Percentiles rank a stretch among this genome's conserved stretches.
Evolutionary conservation across 2,113 vertebrate genomes (phyloP).

Genomic region (Danionella cerebrum): DNA sequence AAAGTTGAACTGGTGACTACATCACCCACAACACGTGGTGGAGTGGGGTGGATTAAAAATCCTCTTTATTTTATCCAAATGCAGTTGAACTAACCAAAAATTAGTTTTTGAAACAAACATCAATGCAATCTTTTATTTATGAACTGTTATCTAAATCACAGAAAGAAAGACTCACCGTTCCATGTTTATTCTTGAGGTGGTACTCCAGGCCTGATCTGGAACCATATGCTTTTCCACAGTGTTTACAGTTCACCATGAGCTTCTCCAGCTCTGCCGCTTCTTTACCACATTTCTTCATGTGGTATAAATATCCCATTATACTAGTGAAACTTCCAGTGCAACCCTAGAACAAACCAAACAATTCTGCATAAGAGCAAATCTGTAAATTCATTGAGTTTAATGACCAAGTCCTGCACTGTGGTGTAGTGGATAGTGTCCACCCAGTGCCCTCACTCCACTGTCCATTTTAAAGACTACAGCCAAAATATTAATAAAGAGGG

Average conservation of each 20-base stretch:
- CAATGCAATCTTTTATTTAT: background rate
- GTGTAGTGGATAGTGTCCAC: too few relatives aligned
- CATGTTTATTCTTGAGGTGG: conserved; percentile 84
- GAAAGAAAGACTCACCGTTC: conserved; percentile 70
- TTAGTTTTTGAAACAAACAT: background rate
- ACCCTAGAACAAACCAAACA: conserved; percentile 60
- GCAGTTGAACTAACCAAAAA: too few relatives aligned
- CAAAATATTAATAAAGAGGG: too few relatives aligned
- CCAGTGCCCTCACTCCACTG: too few relatives aligned
- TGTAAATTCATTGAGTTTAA: too few relatives aligned
- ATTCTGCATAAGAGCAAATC: background rate
- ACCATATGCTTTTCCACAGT: conserved; percentile 83
- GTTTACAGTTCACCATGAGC: conserved; percentile 79
- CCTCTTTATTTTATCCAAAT: too few relatives aligned
- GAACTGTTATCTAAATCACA: background rate
- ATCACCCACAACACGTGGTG: too few relatives aligned
- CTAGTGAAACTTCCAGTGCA: conserved; percentile 86
- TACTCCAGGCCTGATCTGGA: conserved; percentile 89
- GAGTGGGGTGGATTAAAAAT: too few relatives aligned
- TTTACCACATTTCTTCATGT: conserved; percentile 88
- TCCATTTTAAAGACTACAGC: too few relatives aligned
- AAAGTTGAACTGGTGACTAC: too few relatives aligned
- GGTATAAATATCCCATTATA: conserved; percentile 91
- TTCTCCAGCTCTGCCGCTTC: conserved; percentile 84
- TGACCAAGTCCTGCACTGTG: too few relatives aligned